phyloP scores from a whole-genome alignment of 1,140 invertebrate species.

The Drosophila bocki region DNA sequence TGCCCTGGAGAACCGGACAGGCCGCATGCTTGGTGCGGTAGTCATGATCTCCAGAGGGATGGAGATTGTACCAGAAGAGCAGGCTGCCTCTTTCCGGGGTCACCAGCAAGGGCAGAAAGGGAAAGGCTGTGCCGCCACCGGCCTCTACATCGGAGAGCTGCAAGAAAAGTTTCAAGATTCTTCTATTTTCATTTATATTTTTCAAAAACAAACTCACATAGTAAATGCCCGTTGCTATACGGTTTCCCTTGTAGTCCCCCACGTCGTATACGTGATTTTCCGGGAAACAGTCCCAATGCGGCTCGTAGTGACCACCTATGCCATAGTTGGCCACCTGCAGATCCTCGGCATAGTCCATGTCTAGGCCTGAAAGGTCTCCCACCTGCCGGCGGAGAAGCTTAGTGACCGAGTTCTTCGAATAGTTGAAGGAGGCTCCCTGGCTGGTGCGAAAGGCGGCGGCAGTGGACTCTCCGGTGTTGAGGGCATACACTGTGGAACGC shows the following conservation, averaged over 20 bases:
- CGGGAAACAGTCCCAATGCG: constrained; percentile 93
- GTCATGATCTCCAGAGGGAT: constrained; percentile 95
- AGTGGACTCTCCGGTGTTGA: constrained; percentile 19
- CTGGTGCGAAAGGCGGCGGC: constrained; percentile 93
- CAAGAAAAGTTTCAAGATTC: not conserved
- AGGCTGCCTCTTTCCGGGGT: constrained; percentile 94
- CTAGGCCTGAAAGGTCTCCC: constrained; percentile 92
- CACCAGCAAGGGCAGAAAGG: constrained; percentile 90
- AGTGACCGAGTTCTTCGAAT: constrained; percentile 91
- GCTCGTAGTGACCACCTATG: constrained; percentile 99
- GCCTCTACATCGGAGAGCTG: constrained; percentile 95
- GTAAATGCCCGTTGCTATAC: constrained; percentile 95
- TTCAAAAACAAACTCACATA: constrained; percentile 88
- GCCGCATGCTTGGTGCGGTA: constrained; percentile 96
- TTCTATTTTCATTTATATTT: not conserved
- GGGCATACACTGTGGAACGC: constrained; percentile 62
- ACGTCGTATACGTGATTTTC: constrained; percentile 87
- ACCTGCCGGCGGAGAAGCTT: constrained; percentile 90
- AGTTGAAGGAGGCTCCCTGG: constrained; percentile 97
- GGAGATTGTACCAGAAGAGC: constrained; percentile 98
- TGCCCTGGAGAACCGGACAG: constrained; percentile 97
- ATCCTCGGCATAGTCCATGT: constrained; percentile 94
- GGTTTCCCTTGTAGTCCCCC: constrained; percentile 90
- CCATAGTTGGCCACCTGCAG: constrained; percentile 99
- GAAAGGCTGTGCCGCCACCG: constrained; percentile 96